phyloP scores from a whole-genome alignment of 1,140 invertebrate species.

The Sinonovacula constricta region DNA sequence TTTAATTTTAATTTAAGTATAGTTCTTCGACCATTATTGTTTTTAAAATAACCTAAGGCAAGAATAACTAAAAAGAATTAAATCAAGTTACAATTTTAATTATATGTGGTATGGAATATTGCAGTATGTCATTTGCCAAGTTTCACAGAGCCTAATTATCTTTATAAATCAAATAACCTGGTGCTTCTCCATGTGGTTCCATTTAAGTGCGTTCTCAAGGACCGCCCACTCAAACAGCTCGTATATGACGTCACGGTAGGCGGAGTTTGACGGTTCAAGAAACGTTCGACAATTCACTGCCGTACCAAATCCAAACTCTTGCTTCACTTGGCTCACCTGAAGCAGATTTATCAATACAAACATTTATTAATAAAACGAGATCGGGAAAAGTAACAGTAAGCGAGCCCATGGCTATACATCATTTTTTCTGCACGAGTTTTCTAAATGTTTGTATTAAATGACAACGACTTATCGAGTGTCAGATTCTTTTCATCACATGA shows the following conservation, averaged over 20 bases:
- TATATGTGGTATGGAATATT: no score
- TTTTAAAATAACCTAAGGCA: background rate
- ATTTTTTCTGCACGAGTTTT: no score
- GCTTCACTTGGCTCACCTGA: conserved; percentile 50
- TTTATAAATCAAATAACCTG: conserved; percentile 31
- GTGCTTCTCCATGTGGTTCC: conserved; percentile 55
- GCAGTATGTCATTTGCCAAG: no score
- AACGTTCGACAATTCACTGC: conserved; percentile 43
- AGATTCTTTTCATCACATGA: no score
- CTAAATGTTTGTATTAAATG: no score
- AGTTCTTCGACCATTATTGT: background rate
- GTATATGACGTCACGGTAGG: conserved; percentile 60
- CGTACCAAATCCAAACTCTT: conserved; percentile 60
- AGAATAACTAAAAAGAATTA: background rate
- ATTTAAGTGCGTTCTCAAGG: conserved; percentile 61
- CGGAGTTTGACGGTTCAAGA: conserved; percentile 24
- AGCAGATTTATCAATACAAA: no score
- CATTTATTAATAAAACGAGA: no score
- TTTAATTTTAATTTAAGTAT: no score
- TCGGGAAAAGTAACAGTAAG: no score
- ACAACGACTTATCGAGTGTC: no score
- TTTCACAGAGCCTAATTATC: no score
- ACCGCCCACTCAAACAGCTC: conserved; percentile 66
- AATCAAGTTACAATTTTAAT: background rate
- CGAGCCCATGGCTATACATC: no score